phyloP scores from a whole-genome alignment of 2,797 vertebrate species.

The Rhabdophis nuchalis region DNA sequence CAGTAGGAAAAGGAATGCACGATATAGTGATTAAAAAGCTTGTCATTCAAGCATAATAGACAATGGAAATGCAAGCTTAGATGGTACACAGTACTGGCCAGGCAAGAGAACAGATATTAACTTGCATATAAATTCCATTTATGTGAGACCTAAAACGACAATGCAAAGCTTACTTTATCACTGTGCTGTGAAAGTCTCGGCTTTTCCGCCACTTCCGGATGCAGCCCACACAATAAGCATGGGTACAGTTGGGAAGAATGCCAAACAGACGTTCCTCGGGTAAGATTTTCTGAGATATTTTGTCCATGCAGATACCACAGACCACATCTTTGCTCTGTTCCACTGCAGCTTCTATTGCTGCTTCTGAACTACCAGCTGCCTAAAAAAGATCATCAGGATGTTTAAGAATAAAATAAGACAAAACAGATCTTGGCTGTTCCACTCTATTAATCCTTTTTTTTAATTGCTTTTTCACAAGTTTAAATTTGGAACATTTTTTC shows the following conservation, averaged over 20 bases:
- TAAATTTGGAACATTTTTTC: neutral
- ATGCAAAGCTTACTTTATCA: slow-evolving; percentile 76
- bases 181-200: slow-evolving; percentile 71
- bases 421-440: neutral
- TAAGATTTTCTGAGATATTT: slow-evolving; percentile 79
- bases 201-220: slow-evolving; percentile 85
- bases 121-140: accelerated
- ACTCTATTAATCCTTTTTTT: neutral
- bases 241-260: slow-evolving; percentile 86
- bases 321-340: slow-evolving; percentile 72
- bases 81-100: neutral
- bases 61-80: neutral
- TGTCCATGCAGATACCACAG: slow-evolving; percentile 93
- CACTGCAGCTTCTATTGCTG: neutral
- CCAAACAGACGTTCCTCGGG: slow-evolving; percentile 75
- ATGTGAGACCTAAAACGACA: neutral
- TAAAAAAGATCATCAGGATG: neutral
- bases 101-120: neutral
- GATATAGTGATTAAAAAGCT: neutral
- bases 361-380: neutral
- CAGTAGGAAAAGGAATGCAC: neutral
- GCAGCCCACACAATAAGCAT: slow-evolving; percentile 83
- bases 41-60: neutral
- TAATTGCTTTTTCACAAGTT: neutral
- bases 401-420: neutral